Base-by-base conservation (phyloP, 1,140 invertebrate genomes). In the Alviniconcha marisindica region DNA sequence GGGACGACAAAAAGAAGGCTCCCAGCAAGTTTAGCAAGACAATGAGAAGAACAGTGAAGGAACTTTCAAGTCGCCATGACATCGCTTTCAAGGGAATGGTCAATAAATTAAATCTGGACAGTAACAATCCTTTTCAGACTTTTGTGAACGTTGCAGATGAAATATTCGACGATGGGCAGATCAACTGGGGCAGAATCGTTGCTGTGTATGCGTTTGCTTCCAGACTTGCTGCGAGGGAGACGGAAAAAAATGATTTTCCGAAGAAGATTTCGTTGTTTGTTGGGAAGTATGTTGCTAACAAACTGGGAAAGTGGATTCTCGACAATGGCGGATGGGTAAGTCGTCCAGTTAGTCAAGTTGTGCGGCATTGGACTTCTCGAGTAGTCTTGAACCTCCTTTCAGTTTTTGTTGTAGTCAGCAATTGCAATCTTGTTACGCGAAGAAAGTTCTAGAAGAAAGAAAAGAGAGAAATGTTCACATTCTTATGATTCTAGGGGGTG, bases 101-200 rank as follows among this genome's bases (percentile, higher is more conserved):
- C 2, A 94, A 94, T 81, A 93, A 94, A 89, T 87, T 95, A 28
- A 94, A 95, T 83, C 92, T 94, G 24, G 92, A 93, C 54, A 93
- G 94, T 48, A 93, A 93, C 51, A 94, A 94, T 33, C 93, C 94
- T 21, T 95, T 95, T 86, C 91, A 94, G 71, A 94, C 94, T 60
- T 95, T 95, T 88, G 93, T 93, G 44, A 93, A 92, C 71, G 94
- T 95, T 40, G 94, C 94, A n/a, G 94, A 95, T 88, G 94, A 95
- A 90, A 91, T 95, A 18, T 95, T 95, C 89, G 92, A 93, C 84
- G 92, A 95, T 87, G 89, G 89, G 77, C 89, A 92, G 78, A 93
- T 95, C 71, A 95, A 95, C 82, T 95, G 95, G 95, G 94, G 95
- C 12, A 93, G 94, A 85, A 94, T 95, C 71, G 93, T 95, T n/a